Evolutionary conservation across 2,797 vertebrate genomes (phyloP).

Genomic region (Tenualosa ilisha): DNA sequence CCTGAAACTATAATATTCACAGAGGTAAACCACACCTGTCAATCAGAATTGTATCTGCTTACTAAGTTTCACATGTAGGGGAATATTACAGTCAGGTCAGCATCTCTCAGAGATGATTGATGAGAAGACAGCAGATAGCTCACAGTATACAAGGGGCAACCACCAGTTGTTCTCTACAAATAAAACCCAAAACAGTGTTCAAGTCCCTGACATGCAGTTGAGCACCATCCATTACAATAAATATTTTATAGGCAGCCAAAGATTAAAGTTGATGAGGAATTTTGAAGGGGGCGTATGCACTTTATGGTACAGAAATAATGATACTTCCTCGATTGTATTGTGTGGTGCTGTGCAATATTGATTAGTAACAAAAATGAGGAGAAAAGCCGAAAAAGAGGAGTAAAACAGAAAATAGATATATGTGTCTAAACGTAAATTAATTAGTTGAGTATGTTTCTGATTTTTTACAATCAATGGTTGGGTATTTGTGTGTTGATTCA

Average conservation of each 20-base stretch:
- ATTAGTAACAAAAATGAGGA: background rate
- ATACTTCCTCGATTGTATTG: background rate
- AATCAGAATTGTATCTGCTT: background rate
- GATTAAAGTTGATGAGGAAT: background rate
- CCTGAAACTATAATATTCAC: too few species aligned
- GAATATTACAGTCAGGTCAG: background rate
- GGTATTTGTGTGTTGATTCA: conserved; percentile 22
- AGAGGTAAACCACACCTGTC: background rate
- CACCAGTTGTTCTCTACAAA: too few species aligned
- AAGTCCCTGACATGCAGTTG: background rate
- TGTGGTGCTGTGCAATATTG: background rate
- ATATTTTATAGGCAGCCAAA: background rate
- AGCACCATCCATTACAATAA: background rate
- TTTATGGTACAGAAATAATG: background rate
- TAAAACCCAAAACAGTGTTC: too few species aligned
- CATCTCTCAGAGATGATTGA: background rate
- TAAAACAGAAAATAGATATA: background rate
- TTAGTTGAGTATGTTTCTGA: background rate
- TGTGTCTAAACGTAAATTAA: background rate
- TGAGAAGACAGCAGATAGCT: background rate
- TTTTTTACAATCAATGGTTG: background rate
- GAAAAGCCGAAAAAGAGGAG: background rate
- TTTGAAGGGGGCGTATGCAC: conserved; percentile 10
- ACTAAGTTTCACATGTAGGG: background rate
- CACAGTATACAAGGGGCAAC: too few species aligned